A percentile compares a stretch with the other conserved stretches of the same genome.
Evolutionary conservation across 2,888 invertebrate genomes (phyloP).

Genomic region (Cryptosula pallasiana): DNA sequence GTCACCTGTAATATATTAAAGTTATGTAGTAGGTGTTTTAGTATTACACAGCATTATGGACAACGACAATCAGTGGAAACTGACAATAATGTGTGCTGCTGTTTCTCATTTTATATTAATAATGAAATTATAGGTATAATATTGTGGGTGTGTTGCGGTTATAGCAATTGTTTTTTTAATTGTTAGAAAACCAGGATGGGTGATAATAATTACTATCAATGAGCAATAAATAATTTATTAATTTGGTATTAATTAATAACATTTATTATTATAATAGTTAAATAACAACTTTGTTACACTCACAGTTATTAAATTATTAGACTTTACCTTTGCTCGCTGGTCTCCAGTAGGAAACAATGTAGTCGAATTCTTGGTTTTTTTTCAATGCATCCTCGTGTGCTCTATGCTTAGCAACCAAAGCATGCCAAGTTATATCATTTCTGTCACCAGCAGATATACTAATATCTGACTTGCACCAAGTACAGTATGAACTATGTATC

Average conservation of each 20-base stretch:
- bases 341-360: not conserved
- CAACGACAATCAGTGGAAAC: no score
- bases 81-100: no score
- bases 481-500: not conserved
- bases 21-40: no score
- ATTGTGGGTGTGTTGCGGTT: not conserved
- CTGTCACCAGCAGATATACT: not conserved
- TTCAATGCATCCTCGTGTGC: not conserved
- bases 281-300: no score
- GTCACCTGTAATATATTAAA: not conserved
- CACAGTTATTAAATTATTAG: no score
- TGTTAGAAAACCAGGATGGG: not conserved
- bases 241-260: no score
- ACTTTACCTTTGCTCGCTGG: not conserved
- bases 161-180: not conserved
- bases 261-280: no score
- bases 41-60: no score
- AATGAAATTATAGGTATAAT: no score
- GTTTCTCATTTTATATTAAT: no score
- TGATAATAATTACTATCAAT: no score
- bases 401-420: not conserved
- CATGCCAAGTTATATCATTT: constrained; percentile 1
- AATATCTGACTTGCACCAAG: not conserved
- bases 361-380: not conserved
- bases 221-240: no score